phyloP scores from a whole-genome alignment of 53 echinoderm and acorn worm species.

The Patiria pectinifera region DNA sequence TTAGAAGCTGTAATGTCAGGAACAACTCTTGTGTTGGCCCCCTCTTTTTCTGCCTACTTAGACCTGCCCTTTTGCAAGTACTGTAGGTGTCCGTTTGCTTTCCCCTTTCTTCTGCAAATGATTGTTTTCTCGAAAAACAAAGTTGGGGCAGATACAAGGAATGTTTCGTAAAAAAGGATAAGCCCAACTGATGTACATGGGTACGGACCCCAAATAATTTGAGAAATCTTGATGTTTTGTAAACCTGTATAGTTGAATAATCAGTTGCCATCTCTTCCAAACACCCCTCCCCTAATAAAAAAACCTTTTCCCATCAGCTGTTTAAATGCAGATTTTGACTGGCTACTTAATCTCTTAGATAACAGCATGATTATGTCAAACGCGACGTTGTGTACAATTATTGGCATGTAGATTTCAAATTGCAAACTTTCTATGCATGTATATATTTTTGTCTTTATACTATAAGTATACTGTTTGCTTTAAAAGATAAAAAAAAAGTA shows the following conservation, averaged over 20 bases:
- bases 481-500: not conserved
- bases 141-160: no score
- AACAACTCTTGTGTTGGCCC: no score
- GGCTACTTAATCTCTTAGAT: not conserved
- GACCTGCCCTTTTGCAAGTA: no score
- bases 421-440: constrained; percentile 60
- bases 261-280: not conserved
- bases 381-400: not conserved
- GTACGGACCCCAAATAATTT: no score
- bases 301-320: not conserved
- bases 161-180: no score
- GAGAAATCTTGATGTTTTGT: no score
- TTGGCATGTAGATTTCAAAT: constrained; percentile 55
- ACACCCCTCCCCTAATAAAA: not conserved
- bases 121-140: no score
- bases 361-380: constrained; percentile 4
- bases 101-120: no score
- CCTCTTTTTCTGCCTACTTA: no score
- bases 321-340: not conserved
- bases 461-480: constrained; percentile 62
- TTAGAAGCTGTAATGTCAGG: no score
- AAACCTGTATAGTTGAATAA: not conserved
- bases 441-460: constrained; percentile 62
- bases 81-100: no score
- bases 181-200: no score